phyloP scores from a whole-genome alignment of 1,140 invertebrate genomes.

The Tetragnatha versicolor region DNA sequence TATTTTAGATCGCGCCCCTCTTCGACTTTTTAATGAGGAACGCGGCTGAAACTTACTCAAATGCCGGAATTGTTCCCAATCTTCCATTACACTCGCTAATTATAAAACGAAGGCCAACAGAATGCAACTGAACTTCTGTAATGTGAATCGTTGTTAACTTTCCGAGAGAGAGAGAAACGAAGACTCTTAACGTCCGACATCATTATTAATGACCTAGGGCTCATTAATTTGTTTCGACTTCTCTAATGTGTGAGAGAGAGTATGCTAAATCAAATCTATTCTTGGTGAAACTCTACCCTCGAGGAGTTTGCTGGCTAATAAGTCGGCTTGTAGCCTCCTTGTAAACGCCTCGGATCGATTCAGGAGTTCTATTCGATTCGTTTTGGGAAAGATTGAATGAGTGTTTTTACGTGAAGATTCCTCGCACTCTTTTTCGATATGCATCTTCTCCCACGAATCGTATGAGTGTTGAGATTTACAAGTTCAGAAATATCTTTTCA shows the following conservation, averaged over 20 bases:
- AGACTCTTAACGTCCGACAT: constrained; percentile 16
- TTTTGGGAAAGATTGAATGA: too few relatives aligned
- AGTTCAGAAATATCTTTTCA: too few relatives aligned
- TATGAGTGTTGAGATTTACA: too few relatives aligned
- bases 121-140: not conserved
- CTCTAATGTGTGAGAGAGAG: constrained; percentile 6
- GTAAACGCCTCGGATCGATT: too few relatives aligned
- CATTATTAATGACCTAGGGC: constrained; percentile 33
- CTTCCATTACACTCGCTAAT: constrained; percentile 15
- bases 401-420: too few relatives aligned
- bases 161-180: not conserved
- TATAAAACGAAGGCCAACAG: constrained; percentile 7
- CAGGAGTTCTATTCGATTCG: too few relatives aligned
- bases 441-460: too few relatives aligned
- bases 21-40: constrained; percentile 22
- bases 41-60: not conserved
- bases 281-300: not conserved
- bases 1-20: not conserved
- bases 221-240: constrained; percentile 38
- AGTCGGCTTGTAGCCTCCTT: not conserved
- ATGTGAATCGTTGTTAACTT: constrained; percentile 32
- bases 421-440: too few relatives aligned
- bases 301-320: constrained; percentile 11
- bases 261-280: constrained; percentile 16
- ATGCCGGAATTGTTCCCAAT: not conserved